phyloP scores from a whole-genome alignment of 1,140 invertebrate species.

The Drosophila elegans region DNA sequence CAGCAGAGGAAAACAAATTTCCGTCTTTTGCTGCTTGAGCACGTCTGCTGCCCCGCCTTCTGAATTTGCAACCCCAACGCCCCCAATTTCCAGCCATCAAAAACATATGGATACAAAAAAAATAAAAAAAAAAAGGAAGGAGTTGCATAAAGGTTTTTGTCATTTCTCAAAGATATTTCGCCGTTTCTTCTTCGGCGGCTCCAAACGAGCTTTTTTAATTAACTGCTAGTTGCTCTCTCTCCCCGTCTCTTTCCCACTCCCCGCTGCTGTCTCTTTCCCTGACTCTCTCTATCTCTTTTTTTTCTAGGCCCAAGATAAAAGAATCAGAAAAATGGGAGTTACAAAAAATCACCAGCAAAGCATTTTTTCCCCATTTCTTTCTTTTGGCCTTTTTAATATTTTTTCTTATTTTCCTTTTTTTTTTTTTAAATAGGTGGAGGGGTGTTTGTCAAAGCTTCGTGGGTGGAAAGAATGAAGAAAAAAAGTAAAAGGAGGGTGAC shows the following conservation, averaged over 20 bases:
- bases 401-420: conserved; percentile 16
- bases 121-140: too few relatives aligned
- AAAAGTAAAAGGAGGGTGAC: conserved; percentile 8
- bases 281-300: background rate
- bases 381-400: conserved; percentile 7
- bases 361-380: conserved; percentile 19
- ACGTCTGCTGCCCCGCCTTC: background rate
- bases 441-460: conserved; percentile 59
- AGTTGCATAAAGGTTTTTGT: conserved; percentile 33
- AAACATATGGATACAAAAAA: conserved; percentile 21
- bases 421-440: background rate
- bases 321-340: conserved; percentile 24
- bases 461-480: conserved; percentile 5
- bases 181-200: conserved; percentile 17
- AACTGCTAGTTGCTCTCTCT: conserved; percentile 65
- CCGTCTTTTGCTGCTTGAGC: background rate
- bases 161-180: conserved; percentile 41
- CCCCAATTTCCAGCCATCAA: conserved; percentile 14
- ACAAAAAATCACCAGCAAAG: conserved; percentile 26
- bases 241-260: background rate
- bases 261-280: too few relatives aligned
- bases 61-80: background rate
- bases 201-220: conserved; percentile 71
- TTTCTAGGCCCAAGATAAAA: conserved; percentile 19
- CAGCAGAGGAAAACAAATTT: background rate